Conservation (phyloP, 2,888 invertebrate genomes). For the Agonum fuliginosum region DNA sequence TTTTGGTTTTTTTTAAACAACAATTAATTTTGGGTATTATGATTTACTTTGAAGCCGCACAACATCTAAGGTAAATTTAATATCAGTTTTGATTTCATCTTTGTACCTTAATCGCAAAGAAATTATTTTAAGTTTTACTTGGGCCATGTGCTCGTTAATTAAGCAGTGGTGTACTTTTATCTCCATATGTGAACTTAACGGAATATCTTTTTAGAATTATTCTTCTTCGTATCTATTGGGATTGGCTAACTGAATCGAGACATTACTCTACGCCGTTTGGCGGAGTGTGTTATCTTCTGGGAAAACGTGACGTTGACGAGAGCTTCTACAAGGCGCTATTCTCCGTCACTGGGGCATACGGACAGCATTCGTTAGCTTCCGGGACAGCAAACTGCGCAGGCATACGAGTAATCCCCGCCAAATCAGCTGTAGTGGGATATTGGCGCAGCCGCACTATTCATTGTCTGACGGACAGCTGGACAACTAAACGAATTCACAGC, state of each 20-base stretch:
- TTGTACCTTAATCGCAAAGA: neutral
- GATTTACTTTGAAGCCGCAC: no score
- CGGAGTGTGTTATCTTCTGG: neutral
- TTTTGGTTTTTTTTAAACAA: no score
- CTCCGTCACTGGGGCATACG: neutral
- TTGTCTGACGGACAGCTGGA: no score
- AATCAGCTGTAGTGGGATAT: no score
- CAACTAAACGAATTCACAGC: no score
- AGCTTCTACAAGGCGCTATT: no score
- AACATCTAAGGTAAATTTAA: no score
- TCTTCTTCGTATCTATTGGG: neutral
- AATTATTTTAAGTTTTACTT: neutral
- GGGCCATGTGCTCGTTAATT: no score
- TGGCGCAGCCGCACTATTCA: no score
- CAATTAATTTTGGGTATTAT: no score
- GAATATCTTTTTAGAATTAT: neutral
- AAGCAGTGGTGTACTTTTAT: neutral
- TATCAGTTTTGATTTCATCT: neutral
- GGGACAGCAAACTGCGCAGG: neutral
- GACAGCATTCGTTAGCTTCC: neutral
- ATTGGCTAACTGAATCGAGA: neutral
- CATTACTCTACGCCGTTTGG: neutral
- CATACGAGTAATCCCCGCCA: neutral
- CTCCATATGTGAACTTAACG: neutral
- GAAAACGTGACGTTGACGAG: neutral